Percentiles rank a stretch among this genome's conserved stretches.
phyloP scores from a whole-genome alignment of 2,113 vertebrate species.

The Catharus minimus region DNA sequence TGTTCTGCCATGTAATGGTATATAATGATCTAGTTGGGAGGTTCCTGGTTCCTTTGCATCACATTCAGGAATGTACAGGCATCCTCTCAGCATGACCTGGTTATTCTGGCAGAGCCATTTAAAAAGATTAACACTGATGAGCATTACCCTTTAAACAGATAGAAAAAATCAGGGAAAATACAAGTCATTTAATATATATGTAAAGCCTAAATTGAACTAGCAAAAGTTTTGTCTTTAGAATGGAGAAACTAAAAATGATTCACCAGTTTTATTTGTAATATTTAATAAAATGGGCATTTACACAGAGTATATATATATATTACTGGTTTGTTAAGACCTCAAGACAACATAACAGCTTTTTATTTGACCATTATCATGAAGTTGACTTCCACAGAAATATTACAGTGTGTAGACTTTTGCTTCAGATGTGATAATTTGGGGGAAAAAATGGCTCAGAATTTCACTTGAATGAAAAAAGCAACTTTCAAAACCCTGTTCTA shows the following conservation, averaged over 20 bases:
- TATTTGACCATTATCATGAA: not conserved
- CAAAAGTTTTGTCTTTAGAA: not conserved
- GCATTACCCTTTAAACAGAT: constrained; percentile 12
- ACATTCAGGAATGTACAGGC: not conserved
- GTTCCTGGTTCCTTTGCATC: constrained; percentile 5
- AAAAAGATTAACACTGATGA: not conserved
- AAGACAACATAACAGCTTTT: not conserved
- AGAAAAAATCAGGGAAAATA: not conserved
- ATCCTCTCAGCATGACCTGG: not conserved
- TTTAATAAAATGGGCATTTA: constrained; percentile 40
- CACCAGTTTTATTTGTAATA: constrained; percentile 17
- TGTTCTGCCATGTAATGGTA: not conserved
- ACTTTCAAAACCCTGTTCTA: constrained; percentile 16
- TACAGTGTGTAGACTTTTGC: not conserved
- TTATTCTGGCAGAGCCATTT: not conserved
- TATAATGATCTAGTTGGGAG: constrained; percentile 38
- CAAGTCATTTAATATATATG: not conserved
- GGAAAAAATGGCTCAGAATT: not conserved
- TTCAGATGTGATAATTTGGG: not conserved
- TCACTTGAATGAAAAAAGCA: not conserved
- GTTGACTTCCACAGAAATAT: not conserved
- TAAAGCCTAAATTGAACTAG: not conserved
- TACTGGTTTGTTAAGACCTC: constrained; percentile 33
- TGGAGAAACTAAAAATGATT: constrained; percentile 11
- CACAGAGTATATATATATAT: not conserved